Evolutionary conservation across 1,140 invertebrate genomes (phyloP).

Genomic region (Pachypeltis micranthus): DNA sequence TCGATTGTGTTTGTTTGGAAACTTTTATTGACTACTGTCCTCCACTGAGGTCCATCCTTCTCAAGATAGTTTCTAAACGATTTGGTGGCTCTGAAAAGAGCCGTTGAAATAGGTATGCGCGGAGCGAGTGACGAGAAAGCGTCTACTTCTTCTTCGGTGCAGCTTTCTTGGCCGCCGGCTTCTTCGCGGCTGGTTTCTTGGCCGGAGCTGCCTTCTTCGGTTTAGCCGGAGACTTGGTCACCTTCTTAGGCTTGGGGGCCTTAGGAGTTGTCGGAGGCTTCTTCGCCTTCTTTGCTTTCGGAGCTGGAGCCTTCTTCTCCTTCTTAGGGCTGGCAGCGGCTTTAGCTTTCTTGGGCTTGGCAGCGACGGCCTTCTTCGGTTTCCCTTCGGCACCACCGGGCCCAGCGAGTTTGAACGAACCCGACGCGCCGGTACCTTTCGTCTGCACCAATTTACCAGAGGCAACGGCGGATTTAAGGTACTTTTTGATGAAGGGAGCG

Average conservation of each 20-base stretch:
- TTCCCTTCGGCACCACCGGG: slow-evolving; percentile 4
- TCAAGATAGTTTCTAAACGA: no score
- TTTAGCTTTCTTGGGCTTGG: slow-evolving; percentile 21
- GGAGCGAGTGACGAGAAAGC: neutral
- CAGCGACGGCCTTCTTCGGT: slow-evolving; percentile 17
- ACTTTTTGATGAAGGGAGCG: slow-evolving; percentile 35
- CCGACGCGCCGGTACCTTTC: slow-evolving; percentile 38
- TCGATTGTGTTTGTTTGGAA: no score
- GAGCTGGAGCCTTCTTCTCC: neutral
- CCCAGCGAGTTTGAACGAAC: slow-evolving; percentile 36
- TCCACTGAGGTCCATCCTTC: no score
- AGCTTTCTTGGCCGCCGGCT: slow-evolving; percentile 25
- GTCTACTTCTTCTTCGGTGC: slow-evolving; percentile 21
- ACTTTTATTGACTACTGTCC: no score
- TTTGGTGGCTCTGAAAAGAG: slow-evolving; percentile 32
- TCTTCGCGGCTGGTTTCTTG: no score
- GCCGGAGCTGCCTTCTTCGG: slow-evolving; percentile 23
- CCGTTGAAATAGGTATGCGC: slow-evolving; percentile 23
- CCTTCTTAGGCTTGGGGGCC: slow-evolving; percentile 25
- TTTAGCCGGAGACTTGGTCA: slow-evolving; percentile 21
- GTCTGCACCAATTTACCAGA: no score
- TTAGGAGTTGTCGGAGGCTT: slow-evolving; percentile 22
- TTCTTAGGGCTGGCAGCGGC: neutral
- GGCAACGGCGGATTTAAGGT: slow-evolving; percentile 36
- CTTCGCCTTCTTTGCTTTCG: slow-evolving; percentile 22